Evolutionary conservation across 2,888 invertebrate species (phyloP).

Genomic region (Altica lythri): DNA sequence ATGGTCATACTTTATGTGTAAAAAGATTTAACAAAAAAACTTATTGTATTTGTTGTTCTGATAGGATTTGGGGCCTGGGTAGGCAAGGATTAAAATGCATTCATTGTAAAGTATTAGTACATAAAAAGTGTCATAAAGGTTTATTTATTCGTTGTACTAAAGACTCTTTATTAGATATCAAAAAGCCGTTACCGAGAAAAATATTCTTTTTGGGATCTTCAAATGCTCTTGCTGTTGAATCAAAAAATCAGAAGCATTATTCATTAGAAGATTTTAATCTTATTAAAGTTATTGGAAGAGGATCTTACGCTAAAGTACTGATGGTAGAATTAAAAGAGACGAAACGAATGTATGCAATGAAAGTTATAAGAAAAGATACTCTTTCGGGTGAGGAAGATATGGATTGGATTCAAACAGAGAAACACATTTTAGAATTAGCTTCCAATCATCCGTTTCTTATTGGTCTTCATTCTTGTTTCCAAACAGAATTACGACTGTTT

Average conservation of each 20-base stretch:
- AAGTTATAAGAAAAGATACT: constrained; percentile 94
- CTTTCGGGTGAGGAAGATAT: constrained; percentile 98
- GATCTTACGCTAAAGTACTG: constrained; percentile 98
- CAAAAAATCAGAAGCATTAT: constrained; percentile 76
- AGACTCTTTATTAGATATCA: constrained; percentile 57
- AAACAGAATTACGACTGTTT: constrained; percentile 93
- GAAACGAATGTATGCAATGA: constrained; percentile 98
- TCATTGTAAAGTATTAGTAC: constrained; percentile 96
- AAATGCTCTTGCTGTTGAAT: constrained; percentile 53
- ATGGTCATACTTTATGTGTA: constrained; percentile 98
- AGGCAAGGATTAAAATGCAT: constrained; percentile 99
- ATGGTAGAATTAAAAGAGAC: constrained; percentile 97
- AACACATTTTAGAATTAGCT: constrained; percentile 99
- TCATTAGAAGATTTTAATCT: constrained; percentile 96
- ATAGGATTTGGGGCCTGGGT: constrained; percentile 98
- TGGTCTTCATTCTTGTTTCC: constrained; percentile 99
- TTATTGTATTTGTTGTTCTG: constrained; percentile 96
- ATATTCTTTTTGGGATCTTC: constrained; percentile 32
- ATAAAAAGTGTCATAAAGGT: constrained; percentile 99
- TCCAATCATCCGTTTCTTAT: constrained; percentile 99
- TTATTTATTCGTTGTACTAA: constrained; percentile 90
- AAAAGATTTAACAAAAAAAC: constrained; percentile 98
- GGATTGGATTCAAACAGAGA: constrained; percentile 99
- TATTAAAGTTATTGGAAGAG: constrained; percentile 96
- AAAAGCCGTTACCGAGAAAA: not conserved